Evolutionary conservation across 2,797 vertebrate genomes (phyloP).

Genomic region (Numenius phaeopus): DNA sequence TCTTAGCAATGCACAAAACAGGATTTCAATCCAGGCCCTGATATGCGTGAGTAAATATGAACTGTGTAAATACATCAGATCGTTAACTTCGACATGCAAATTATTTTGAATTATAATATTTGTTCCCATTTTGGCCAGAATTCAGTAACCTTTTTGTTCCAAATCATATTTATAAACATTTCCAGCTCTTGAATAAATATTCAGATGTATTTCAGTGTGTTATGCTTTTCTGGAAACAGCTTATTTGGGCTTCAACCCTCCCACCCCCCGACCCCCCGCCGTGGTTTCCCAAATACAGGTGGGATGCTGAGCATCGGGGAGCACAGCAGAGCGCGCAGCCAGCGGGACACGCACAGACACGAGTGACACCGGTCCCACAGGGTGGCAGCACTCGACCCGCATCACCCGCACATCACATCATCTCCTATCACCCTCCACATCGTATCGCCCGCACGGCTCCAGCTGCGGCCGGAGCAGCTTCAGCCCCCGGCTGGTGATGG

Average conservation of each 20-base stretch:
- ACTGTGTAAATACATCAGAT: neutral
- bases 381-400: conserved; percentile 34
- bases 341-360: fast-evolving
- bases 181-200: neutral
- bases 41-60: neutral
- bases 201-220: neutral
- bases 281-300: fast-evolving
- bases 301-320: fast-evolving
- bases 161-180: neutral
- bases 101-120: neutral
- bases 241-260: neutral
- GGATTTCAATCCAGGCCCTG: neutral
- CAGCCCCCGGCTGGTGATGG: neutral
- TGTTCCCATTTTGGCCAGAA: conserved; percentile 30
- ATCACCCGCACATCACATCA: neutral
- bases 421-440: neutral
- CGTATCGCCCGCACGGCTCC: neutral
- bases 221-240: neutral
- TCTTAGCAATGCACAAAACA: neutral
- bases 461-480: neutral
- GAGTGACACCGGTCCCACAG: neutral
- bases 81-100: neutral
- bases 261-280: too few species aligned
- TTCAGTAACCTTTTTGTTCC: neutral
- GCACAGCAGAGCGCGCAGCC: neutral